phyloP scores from a whole-genome alignment of 2,113 vertebrate genomes.

The Macaca fascicularis region T2T-MFA8v1.1 NC_088391.1:9422501-9423000 shows the following conservation, averaged over 20 bases:
- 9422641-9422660: background rate
- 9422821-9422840: background rate
- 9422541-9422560: background rate
- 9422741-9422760: background rate
- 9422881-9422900: background rate
- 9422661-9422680: background rate
- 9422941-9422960: background rate
- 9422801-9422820: background rate
- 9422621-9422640: background rate
- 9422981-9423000: background rate
- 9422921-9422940: background rate
- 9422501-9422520: background rate
- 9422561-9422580: background rate
- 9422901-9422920: background rate
- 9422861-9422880: background rate
- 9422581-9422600: rapidly evolving
- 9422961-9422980: conserved; percentile 1
- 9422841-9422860: background rate
- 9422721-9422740: background rate
- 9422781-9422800: background rate
- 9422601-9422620: background rate
- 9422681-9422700: rapidly evolving
- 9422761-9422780: background rate
- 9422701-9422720: background rate
- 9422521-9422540: background rate